Conservation (phyloP, 2,888 invertebrate species). For the Drosophila anomelani region DNA sequence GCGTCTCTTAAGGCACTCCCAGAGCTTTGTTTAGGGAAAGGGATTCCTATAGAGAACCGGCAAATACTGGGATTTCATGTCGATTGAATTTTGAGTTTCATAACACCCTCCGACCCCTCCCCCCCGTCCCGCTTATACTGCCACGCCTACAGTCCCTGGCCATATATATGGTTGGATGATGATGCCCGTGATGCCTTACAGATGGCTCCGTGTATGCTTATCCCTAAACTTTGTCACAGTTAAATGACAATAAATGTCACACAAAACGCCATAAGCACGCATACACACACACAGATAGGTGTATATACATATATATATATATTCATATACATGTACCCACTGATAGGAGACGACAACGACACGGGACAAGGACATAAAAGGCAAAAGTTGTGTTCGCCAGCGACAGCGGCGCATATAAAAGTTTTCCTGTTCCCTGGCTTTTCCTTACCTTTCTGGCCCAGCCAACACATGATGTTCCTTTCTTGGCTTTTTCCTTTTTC, state of each 20-base stretch:
- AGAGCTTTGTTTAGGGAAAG: not conserved
- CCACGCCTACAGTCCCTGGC: conserved; percentile 6
- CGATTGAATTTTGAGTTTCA: conserved; percentile 11
- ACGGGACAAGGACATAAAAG: conserved; percentile 67
- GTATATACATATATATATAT: not conserved
- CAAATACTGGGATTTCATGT: not conserved
- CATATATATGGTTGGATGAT: not conserved
- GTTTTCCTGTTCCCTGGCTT: conserved; percentile 58
- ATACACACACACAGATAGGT: conserved; percentile 24
- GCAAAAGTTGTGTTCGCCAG: conserved; percentile 60
- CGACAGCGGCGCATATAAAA: conserved; percentile 64
- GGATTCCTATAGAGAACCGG: not conserved
- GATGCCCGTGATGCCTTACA: conserved; percentile 16
- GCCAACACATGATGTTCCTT: conserved; percentile 24
- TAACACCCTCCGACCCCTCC: too few species aligned
- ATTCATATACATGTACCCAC: conserved; percentile 11
- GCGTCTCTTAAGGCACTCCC: too few species aligned
- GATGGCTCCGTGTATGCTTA: conserved; percentile 60
- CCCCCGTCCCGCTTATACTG: not conserved
- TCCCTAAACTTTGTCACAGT: conserved; percentile 79
- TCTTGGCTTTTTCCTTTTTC: conserved; percentile 11
- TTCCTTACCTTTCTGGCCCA: conserved; percentile 40
- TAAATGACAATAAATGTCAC: conserved; percentile 81
- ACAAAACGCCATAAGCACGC: conserved; percentile 78
- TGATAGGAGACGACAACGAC: conserved; percentile 47